phyloP scores from a whole-genome alignment of 2,797 vertebrate species.

The Hozukius guyotensis region DNA sequence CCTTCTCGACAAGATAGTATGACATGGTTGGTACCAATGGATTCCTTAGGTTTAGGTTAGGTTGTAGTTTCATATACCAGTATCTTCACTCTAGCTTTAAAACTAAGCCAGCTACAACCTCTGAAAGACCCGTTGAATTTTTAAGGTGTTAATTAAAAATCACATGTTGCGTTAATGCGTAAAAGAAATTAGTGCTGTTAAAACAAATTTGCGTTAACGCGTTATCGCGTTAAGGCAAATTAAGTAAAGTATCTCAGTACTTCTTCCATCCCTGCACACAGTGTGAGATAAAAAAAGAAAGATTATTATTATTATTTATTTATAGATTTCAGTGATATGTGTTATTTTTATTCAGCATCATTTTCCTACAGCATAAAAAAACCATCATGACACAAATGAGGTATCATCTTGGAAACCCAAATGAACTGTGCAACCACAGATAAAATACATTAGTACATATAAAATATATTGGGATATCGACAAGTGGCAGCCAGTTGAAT shows the following conservation, averaged over 20 bases:
- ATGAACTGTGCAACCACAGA: background rate
- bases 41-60: too few species aligned
- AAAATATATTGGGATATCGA: slow-evolving; percentile 5
- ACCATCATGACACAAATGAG: slow-evolving; percentile 21
- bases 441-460: slow-evolving; percentile 30
- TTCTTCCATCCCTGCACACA: background rate
- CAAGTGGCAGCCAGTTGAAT: slow-evolving; percentile 14
- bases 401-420: slow-evolving; percentile 16
- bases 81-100: too few species aligned
- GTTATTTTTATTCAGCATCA: slow-evolving; percentile 30
- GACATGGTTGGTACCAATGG: too few species aligned
- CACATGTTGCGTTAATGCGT: too few species aligned
- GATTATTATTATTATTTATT: background rate
- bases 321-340: background rate
- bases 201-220: too few species aligned
- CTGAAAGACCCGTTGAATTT: too few species aligned
- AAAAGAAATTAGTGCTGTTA: too few species aligned
- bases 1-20: too few species aligned
- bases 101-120: too few species aligned
- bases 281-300: background rate
- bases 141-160: too few species aligned
- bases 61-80: too few species aligned
- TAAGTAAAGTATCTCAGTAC: background rate
- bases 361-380: slow-evolving; percentile 28
- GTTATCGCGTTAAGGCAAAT: background rate